phyloP scores from a whole-genome alignment of 2,113 vertebrate species.

The Indicator maculatus region DNA sequence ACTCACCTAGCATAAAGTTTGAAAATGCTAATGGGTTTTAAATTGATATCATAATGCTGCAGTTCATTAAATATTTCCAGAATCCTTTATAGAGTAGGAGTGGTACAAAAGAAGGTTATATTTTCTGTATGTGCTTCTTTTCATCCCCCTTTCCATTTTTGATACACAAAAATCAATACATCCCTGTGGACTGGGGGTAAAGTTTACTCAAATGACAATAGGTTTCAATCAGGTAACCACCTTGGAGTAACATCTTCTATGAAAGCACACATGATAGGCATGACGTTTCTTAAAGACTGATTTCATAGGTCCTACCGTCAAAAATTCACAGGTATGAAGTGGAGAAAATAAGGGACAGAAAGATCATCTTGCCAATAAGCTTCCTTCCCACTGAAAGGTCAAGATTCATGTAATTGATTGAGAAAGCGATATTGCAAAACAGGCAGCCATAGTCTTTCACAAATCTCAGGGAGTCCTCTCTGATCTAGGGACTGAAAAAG shows the following conservation, averaged over 20 bases:
- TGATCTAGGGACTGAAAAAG: background rate
- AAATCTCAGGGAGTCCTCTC: background rate
- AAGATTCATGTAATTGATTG: background rate
- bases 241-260: background rate
- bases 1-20: conserved; percentile 59
- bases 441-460: background rate
- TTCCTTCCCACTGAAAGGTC: background rate
- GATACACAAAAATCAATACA: background rate
- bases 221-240: background rate
- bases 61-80: conserved; percentile 67
- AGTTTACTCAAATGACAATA: background rate
- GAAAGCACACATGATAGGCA: background rate
- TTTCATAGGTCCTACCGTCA: background rate
- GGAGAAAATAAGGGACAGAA: background rate
- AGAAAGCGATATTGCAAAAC: background rate
- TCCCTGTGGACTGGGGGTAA: background rate
- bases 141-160: background rate
- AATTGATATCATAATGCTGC: conserved; percentile 69
- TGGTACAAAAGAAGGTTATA: background rate
- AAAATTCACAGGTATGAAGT: background rate
- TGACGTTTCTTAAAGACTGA: background rate
- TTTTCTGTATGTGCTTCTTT: conserved; percentile 9
- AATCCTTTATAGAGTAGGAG: conserved; percentile 28
- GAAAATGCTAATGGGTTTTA: conserved; percentile 67
- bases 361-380: background rate